These are phyloP conservation scores for Loripinus fragilis DNA, from an alignment of 2,888 invertebrate species.

Conservation along the genomic window DNA sequence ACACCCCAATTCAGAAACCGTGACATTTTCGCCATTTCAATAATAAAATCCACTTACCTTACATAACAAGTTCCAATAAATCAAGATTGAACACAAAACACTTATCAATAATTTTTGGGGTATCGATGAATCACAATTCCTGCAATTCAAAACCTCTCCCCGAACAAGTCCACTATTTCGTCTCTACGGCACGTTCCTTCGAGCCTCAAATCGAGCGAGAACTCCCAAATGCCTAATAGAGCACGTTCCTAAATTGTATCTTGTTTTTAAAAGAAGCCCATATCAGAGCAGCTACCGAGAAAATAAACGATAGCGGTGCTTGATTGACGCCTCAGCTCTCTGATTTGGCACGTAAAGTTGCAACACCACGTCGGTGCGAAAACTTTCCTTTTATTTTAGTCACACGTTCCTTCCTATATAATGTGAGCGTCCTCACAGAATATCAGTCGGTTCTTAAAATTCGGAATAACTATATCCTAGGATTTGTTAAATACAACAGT, in stretches of 20 bases:
- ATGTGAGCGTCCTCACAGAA: not conserved
- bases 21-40: slow-evolving; percentile 13
- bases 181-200: slow-evolving; percentile 49
- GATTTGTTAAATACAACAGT: not conserved
- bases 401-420: slow-evolving; percentile 41
- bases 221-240: slow-evolving; percentile 47
- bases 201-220: slow-evolving; percentile 47
- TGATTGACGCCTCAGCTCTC: slow-evolving; percentile 13
- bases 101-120: slow-evolving; percentile 40
- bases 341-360: slow-evolving; percentile 59
- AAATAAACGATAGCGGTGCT: slow-evolving; percentile 20
- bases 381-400: slow-evolving; percentile 46
- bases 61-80: slow-evolving; percentile 58
- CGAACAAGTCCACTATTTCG: slow-evolving; percentile 46
- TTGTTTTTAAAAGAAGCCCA: slow-evolving; percentile 51
- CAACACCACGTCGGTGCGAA: slow-evolving; percentile 46
- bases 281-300: slow-evolving; percentile 22
- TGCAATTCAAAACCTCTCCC: slow-evolving; percentile 39
- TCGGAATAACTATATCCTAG: not conserved
- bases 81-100: slow-evolving; percentile 47
- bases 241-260: slow-evolving; percentile 52
- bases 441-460: not conserved
- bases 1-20: no score
- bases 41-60: slow-evolving; percentile 52
- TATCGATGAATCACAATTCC: slow-evolving; percentile 49